Base-by-base conservation (phyloP, 2,797 vertebrate genomes). In the Anolis apletophallus region DNA sequence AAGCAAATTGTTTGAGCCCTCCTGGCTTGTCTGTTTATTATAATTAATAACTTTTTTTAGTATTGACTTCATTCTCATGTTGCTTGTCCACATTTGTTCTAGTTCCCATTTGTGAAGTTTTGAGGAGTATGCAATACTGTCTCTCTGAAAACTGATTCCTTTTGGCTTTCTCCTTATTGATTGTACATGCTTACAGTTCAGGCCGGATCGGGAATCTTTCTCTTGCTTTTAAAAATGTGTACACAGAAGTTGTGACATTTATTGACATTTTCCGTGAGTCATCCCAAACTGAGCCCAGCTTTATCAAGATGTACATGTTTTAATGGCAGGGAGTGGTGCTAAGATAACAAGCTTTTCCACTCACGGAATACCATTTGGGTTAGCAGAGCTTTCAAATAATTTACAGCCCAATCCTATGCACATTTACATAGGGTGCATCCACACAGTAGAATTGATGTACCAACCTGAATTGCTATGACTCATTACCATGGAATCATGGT, bases 251-350 rank as follows among this genome's bases (percentile, higher is more conserved):
- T 85, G 21, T 59, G 80, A 11, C 52, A 83, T 29, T 26, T 79
- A 55, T 68, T 72, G 10, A 52, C 75, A 71, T 77, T 89, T 81
- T 36, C 26, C 72, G 9, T 77, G 61, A 83, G 50, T 79, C 46
- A 52, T 12, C 52, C 61, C 69, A 88, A 82, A 36, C 59, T 17
- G 29, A 64, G 61, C 88, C 54, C 0, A 29, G 52, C 55, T 61
- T 92, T 87, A 19, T 88, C 32, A 76, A 46, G 76, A 21, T 23
- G 2, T 73, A 61, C 40, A 23, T 73, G 77, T 50, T 34, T 13
- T 88, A 26, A 29, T 75, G 85, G 80, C 71, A 92, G 89, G 74
- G 50, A 9, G 1, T 81, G 72, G 83, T 68, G 64, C 59, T 88
- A 79, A 88, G 75, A 77, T 85, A 77, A 6, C 72, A 16, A 74